These are phyloP conservation scores for Rotaria sp. DNA, from an alignment of 2,888 invertebrate genomes.

Conservation along the genomic window DNA sequence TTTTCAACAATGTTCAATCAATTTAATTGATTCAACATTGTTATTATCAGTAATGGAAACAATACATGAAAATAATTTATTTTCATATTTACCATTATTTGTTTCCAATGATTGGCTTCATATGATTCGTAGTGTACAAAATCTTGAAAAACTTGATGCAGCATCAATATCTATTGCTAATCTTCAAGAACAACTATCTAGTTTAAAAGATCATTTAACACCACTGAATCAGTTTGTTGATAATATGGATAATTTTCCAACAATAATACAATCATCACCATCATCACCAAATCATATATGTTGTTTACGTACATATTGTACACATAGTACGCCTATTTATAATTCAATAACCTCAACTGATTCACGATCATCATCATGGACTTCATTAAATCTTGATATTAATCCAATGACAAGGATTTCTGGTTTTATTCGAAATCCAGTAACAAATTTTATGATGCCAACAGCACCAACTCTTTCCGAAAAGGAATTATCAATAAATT, in stretches of 20 bases:
- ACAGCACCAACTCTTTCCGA: not conserved
- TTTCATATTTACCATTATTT: not conserved
- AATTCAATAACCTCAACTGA: not conserved
- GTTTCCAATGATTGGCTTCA: constrained; percentile 23
- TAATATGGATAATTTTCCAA: not conserved
- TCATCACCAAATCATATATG: not conserved
- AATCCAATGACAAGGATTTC: not conserved
- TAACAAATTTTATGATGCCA: constrained; percentile 20
- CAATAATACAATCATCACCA: not conserved
- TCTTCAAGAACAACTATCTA: not conserved
- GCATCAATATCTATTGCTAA: not conserved
- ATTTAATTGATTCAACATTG: not conserved
- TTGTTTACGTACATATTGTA: constrained; percentile 17
- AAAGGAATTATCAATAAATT: not conserved
- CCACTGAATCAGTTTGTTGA: not conserved
- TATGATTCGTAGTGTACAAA: constrained; percentile 21
- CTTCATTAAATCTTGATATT: not conserved
- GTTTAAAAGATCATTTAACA: not conserved
- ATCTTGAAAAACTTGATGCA: not conserved
- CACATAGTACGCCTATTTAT: not conserved
- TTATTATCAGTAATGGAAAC: not conserved
- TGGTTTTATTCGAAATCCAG: constrained; percentile 14
- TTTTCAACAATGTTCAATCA: not conserved
- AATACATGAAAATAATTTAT: not conserved
- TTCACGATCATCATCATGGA: not conserved